Conservation (phyloP, 2,113 vertebrate genomes). For the Archilochus colubris region DNA sequence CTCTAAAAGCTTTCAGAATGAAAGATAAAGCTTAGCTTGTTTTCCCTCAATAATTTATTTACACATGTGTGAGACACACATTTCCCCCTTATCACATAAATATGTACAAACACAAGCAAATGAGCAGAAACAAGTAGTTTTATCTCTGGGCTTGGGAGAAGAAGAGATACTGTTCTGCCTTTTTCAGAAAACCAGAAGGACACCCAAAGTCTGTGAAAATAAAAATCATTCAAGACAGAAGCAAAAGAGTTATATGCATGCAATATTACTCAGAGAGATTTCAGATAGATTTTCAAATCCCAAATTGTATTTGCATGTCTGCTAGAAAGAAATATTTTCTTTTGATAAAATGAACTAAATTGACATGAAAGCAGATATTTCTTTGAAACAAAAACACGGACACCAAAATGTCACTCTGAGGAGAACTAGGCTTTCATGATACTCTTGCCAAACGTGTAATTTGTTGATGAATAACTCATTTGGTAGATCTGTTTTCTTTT, state of each 20-base stretch:
- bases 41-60: constrained; percentile 49
- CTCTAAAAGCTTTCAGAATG: constrained; percentile 54
- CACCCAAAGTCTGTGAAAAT: background rate
- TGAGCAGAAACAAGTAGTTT: constrained; percentile 30
- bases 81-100: constrained; percentile 24
- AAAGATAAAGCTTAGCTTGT: constrained; percentile 51
- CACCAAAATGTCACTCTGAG: background rate
- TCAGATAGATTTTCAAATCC: background rate
- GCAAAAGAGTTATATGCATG: background rate
- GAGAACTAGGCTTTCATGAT: background rate
- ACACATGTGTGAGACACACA: background rate
- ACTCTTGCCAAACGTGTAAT: background rate
- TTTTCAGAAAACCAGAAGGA: background rate
- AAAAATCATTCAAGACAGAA: background rate
- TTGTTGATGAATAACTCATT: background rate
- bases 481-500: background rate
- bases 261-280: background rate
- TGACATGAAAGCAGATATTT: background rate
- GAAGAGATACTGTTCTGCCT: background rate
- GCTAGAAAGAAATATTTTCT: background rate
- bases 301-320: background rate
- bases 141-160: background rate
- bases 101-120: background rate
- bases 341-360: background rate
- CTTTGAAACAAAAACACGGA: background rate